These are phyloP conservation scores for Lethrus apterus DNA, from an alignment of 1,140 invertebrate genomes.

Conservation along the genomic window DNA sequence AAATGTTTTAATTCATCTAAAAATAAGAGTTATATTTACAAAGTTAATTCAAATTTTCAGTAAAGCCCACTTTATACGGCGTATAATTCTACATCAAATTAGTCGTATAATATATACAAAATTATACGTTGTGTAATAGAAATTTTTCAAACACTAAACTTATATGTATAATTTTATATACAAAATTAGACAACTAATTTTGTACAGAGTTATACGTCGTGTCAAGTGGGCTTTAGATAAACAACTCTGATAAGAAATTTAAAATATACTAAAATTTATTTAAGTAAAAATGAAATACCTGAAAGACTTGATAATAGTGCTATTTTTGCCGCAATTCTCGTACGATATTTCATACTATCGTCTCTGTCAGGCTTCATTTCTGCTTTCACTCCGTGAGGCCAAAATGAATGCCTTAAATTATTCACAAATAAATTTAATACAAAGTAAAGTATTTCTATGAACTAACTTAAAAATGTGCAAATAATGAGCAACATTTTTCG, in stretches of 20 bases:
- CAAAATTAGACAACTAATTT: no score
- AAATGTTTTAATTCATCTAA: slow-evolving; percentile 85
- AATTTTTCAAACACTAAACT: no score
- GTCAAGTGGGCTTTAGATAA: no score
- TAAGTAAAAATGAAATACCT: slow-evolving; percentile 39
- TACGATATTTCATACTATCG: slow-evolving; percentile 66
- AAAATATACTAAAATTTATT: background rate
- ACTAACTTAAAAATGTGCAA: slow-evolving; percentile 77
- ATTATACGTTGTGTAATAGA: no score
- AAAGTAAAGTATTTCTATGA: slow-evolving; percentile 5
- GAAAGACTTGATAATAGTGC: slow-evolving; percentile 71
- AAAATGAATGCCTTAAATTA: slow-evolving; percentile 60
- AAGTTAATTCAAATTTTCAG: no score
- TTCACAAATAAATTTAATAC: slow-evolving; percentile 1
- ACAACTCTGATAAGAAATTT: no score
- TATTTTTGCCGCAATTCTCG: slow-evolving; percentile 77
- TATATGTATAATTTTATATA: no score
- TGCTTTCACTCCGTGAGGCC: slow-evolving; percentile 66
- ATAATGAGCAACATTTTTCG: slow-evolving; percentile 84
- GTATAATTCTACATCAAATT: no score
- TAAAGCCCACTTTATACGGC: no score
- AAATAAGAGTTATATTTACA: slow-evolving; percentile 31
- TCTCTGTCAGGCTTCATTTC: slow-evolving; percentile 58
- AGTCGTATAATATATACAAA: no score
- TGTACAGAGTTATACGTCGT: no score